Percentiles rank a stretch among this genome's conserved stretches.
Conservation (phyloP, 2,113 vertebrate genomes). For the Pangasianodon hypophthalmus region DNA sequence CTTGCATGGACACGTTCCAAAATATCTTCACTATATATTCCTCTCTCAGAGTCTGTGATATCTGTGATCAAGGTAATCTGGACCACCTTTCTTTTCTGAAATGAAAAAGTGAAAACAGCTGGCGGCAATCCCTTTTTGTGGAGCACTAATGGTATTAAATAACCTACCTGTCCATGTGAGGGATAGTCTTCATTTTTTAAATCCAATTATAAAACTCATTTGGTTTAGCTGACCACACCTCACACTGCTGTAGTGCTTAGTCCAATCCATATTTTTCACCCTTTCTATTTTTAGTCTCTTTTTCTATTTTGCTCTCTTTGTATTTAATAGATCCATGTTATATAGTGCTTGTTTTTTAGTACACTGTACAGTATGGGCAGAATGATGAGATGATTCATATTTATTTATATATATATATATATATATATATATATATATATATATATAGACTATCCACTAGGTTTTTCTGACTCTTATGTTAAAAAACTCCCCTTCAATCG, state of each 20-base stretch:
- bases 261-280: neutral
- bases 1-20: neutral
- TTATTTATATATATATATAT: neutral
- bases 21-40: constrained; percentile 5
- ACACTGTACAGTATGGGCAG: neutral
- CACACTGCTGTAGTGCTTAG: neutral
- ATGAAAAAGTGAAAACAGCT: constrained; percentile 23
- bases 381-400: neutral
- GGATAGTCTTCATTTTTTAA: constrained; percentile 35
- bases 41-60: neutral
- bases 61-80: constrained; percentile 1
- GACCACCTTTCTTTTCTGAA: constrained; percentile 30
- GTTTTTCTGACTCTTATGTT: neutral
- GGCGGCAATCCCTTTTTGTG: constrained; percentile 12
- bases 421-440: too few species aligned
- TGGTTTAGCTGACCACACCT: constrained; percentile 13
- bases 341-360: neutral
- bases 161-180: constrained; percentile 18
- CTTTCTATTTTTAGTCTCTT: constrained; percentile 1
- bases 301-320: neutral
- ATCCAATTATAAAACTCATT: constrained; percentile 29
- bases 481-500: neutral
- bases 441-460: neutral
- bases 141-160: constrained; percentile 29
- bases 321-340: neutral